Conservation (phyloP, 2,888 invertebrate genomes). For the Leptinotarsa peninsularis region DNA sequence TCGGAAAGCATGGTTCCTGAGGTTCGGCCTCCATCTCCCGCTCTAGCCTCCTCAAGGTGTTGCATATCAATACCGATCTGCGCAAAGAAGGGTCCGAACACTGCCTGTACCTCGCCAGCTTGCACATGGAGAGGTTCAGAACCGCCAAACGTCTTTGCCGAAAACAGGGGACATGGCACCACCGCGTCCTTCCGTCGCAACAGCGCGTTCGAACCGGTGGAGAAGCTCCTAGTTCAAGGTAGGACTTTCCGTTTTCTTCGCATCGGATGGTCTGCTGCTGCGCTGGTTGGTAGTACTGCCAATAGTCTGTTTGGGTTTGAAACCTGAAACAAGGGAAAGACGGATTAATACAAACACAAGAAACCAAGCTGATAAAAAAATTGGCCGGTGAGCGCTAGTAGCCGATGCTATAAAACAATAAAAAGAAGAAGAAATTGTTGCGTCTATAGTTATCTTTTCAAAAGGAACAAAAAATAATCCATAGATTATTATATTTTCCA, state of each 20-base stretch:
- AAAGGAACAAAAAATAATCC: no score
- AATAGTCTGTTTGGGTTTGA: conserved; percentile 65
- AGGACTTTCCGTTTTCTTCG: conserved; percentile 91
- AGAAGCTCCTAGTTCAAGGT: conserved; percentile 84
- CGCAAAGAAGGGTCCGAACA: conserved; percentile 90
- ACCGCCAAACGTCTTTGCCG: conserved; percentile 88
- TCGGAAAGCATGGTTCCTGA: conserved; percentile 64
- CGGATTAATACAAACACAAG: conserved; percentile 30
- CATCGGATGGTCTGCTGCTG: conserved; percentile 84
- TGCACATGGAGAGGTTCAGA: conserved; percentile 92
- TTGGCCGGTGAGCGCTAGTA: no score
- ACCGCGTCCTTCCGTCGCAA: conserved; percentile 67
- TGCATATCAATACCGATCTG: conserved; percentile 92
- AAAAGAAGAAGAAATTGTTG: no score
- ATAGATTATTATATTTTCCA: no score
- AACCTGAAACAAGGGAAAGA: conserved; percentile 55
- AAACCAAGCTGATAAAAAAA: not conserved
- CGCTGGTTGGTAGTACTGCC: conserved; percentile 69
- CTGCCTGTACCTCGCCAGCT: conserved; percentile 87
- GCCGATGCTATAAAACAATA: no score
- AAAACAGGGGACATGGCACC: conserved; percentile 88
- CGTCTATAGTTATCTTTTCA: no score
- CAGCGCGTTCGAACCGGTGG: conserved; percentile 62
- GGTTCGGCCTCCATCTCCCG: conserved; percentile 83
- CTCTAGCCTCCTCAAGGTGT: conserved; percentile 77